Base-by-base conservation (phyloP, 1,140 invertebrate species). In the Eulimnadia texana region DNA sequence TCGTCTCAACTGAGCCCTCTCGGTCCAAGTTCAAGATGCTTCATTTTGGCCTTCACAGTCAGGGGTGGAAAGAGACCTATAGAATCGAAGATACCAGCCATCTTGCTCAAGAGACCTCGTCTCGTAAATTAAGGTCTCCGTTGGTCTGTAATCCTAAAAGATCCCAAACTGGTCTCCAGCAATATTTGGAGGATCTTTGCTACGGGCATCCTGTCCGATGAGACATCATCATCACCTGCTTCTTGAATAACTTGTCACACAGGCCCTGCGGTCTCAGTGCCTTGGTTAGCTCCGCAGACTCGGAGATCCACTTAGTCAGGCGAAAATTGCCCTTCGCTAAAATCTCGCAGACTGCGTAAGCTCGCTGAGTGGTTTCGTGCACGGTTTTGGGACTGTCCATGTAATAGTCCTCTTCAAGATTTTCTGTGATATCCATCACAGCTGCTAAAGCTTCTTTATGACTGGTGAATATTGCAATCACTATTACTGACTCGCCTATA, bases 1-100 rank as follows among this genome's bases (percentile, higher is more conserved):
- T 68, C 65, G 50, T 68, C 65, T 65, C 50, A 69, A 0, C 29
- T 50, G 1, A 67, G 27, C 3, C 58, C 58, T 25, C 0, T 1
- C 2, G 11, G 24, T 2, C 52, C 52, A 23, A 53, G 52, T 25
- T 53, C 52, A 13, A 1, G 52, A 1, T 13, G 52, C 20, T 53
- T 53, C 10, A 53, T 53, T 19, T 53, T 53, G 52, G 52, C 52
- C 52, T 53, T 2, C 10, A 53, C 52, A 20, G 52, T 53, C 10
- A 53, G 10, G 1, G 52, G 52, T 23, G 52, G 19, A 10, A 53
- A 53, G 20, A 56, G 29, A 3, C 54, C 54, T 2, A 56, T 9
- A n/a, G 54, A 24, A 29, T 56, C 54, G 23, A 56, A 56, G 1
- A 56, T 27, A 3, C n/a, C 25, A 0, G 54, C 54, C 20, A 56